phyloP scores from a whole-genome alignment of 2,113 vertebrate genomes.

The Phyllopteryx taeniolatus region DNA sequence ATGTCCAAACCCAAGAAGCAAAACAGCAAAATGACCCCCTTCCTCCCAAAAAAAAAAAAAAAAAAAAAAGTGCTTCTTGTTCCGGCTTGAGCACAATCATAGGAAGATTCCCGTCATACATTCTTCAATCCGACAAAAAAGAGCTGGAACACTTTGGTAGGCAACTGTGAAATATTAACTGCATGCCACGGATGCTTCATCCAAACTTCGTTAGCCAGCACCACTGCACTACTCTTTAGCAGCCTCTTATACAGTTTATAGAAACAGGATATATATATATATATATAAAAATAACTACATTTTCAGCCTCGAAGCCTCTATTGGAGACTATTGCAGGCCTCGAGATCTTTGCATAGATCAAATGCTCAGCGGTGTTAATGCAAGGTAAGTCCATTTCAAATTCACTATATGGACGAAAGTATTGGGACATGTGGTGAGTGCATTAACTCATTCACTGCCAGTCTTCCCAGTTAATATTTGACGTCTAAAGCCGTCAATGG shows the following conservation, averaged over 20 bases:
- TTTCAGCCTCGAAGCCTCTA: conserved; percentile 46
- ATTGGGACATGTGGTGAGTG: background rate
- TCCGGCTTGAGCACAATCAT: conserved; percentile 43
- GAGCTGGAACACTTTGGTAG: conserved; percentile 69
- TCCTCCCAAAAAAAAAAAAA: conserved; percentile 25
- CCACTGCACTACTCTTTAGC: conserved; percentile 67
- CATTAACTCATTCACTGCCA: too few relatives aligned
- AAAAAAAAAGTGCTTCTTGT: conserved; percentile 28
- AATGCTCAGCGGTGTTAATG: conserved; percentile 28
- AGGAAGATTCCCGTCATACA: conserved; percentile 59
- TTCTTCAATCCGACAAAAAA: conserved; percentile 61
- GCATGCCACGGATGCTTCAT: conserved; percentile 56
- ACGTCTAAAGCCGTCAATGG: too few relatives aligned
- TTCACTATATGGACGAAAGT: background rate
- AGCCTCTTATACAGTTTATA: conserved; percentile 43
- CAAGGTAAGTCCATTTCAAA: conserved; percentile 32
- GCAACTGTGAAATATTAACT: conserved; percentile 73
- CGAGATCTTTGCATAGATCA: conserved; percentile 42
- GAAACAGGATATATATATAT: conserved; percentile 2
- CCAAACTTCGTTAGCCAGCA: conserved; percentile 61
- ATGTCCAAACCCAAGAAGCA: conserved; percentile 27
- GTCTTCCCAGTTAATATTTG: too few relatives aligned
- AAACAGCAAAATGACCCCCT: conserved; percentile 38
- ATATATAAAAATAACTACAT: conserved; percentile 39
- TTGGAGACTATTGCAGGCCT: conserved; percentile 36